Percentiles rank a stretch among this genome's conserved stretches.
These are phyloP conservation scores for Grammomys dolichurus DNA, from an alignment of 2,113 vertebrate species.

Conservation along the genomic window DNA sequence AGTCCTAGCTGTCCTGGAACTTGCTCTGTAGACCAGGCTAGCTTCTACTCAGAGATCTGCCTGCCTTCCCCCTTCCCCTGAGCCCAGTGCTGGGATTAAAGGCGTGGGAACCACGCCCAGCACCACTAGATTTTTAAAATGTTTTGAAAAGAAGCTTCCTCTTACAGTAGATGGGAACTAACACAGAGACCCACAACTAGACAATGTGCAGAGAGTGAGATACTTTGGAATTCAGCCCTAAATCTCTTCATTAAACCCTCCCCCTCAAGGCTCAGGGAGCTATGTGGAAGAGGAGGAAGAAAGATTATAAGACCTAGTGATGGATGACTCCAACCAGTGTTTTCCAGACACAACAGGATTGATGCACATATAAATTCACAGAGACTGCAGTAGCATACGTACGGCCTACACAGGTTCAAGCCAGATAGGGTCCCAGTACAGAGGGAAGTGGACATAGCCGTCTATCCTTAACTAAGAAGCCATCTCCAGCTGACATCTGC, in stretches of 20 bases:
- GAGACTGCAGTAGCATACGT: background rate
- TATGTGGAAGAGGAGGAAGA: background rate
- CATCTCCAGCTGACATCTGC: background rate
- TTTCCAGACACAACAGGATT: background rate
- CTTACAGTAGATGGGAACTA: background rate
- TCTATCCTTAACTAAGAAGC: background rate
- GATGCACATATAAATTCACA: background rate
- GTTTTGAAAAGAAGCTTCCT: background rate
- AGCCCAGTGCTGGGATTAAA: background rate
- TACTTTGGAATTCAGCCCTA: background rate
- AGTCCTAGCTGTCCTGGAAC: background rate
- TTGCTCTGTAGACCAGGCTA: background rate
- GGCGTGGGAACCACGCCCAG: background rate
- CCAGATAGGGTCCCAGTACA: background rate
- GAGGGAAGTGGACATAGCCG: background rate
- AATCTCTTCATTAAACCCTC: background rate
- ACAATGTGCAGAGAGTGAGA: background rate
- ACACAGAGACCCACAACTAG: background rate
- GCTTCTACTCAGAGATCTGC: background rate
- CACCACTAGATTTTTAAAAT: background rate
- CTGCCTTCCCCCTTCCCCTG: no score
- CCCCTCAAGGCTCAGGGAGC: background rate
- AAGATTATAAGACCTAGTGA: background rate
- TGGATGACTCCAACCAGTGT: background rate
- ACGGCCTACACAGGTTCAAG: background rate